Conservation (phyloP, 2,797 vertebrate species). For the Pseudotriccus pelzelni region DNA sequence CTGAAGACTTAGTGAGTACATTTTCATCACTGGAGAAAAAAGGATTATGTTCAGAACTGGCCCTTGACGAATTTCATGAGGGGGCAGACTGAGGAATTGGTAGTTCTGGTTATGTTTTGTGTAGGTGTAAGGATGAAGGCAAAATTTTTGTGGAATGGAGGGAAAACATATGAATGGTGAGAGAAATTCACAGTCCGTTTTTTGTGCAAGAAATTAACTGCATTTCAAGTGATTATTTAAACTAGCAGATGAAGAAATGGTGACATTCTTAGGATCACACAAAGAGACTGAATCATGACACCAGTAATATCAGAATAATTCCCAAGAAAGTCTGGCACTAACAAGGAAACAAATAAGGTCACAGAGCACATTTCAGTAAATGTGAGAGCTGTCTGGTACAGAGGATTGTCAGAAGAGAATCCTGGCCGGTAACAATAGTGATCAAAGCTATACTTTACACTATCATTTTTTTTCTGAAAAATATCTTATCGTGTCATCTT, state of each 20-base stretch:
- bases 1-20: neutral
- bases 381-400: neutral
- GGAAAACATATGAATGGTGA: neutral
- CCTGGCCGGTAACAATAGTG: neutral
- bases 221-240: neutral
- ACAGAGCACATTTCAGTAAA: neutral
- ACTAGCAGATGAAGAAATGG: neutral
- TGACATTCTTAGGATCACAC: neutral
- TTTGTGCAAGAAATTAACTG: neutral
- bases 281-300: neutral
- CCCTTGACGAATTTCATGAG: neutral
- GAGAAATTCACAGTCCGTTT: neutral
- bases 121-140: neutral
- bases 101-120: neutral
- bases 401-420: neutral
- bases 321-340: neutral
- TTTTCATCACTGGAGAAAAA: neutral
- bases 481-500: neutral
- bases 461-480: neutral
- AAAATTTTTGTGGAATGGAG: neutral
- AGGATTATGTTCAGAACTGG: neutral
- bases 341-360: neutral
- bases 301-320: neutral
- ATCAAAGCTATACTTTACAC: neutral
- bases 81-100: neutral